Percentiles rank a stretch among this genome's conserved stretches.
Conservation (phyloP, 2,888 invertebrate species). For the Stenoptilia bipunctidactyla region DNA sequence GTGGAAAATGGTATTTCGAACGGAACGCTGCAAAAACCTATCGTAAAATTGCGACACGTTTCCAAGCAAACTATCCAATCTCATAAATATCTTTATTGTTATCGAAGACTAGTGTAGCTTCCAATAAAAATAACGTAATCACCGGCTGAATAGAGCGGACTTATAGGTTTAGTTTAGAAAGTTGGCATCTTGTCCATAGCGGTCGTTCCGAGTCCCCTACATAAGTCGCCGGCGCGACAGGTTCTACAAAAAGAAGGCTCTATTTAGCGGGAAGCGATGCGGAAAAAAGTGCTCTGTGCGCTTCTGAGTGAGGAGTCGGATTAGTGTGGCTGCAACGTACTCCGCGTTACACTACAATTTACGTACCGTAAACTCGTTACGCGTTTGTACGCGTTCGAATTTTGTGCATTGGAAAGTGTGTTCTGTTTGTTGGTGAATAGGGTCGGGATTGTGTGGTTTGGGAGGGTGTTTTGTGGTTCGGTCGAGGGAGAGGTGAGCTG, state of each 20-base stretch:
- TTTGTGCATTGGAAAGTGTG: conserved; percentile 25
- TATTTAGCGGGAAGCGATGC: conserved; percentile 50
- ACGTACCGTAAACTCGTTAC: conserved; percentile 69
- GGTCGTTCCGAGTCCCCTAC: conserved; percentile 57
- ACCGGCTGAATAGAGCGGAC: conserved; percentile 43
- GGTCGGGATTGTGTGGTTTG: conserved; percentile 28
- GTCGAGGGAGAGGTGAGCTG: conserved; percentile 57
- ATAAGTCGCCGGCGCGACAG: conserved; percentile 30
- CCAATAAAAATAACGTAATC: conserved; percentile 62
- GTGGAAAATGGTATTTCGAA: conserved; percentile 30
- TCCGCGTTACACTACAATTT: conserved; percentile 66
- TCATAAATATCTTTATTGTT: conserved; percentile 47
- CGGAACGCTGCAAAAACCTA: not conserved
- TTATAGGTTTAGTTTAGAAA: conserved; percentile 67
- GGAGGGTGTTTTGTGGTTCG: conserved; percentile 36
- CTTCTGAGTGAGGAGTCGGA: conserved; percentile 49
- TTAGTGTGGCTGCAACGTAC: conserved; percentile 51
- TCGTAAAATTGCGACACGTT: conserved; percentile 34
- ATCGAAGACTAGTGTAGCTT: conserved; percentile 35
- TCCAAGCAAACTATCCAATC: conserved; percentile 31
- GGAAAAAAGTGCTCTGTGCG: conserved; percentile 54
- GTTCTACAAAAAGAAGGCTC: conserved; percentile 54
- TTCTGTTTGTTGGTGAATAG: conserved; percentile 40
- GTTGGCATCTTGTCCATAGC: conserved; percentile 65
- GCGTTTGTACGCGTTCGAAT: conserved; percentile 49